Percentiles rank a stretch among this genome's conserved stretches.
Evolutionary conservation across 2,797 vertebrate genomes (phyloP).

Genomic region (Acomys russatus): DNA sequence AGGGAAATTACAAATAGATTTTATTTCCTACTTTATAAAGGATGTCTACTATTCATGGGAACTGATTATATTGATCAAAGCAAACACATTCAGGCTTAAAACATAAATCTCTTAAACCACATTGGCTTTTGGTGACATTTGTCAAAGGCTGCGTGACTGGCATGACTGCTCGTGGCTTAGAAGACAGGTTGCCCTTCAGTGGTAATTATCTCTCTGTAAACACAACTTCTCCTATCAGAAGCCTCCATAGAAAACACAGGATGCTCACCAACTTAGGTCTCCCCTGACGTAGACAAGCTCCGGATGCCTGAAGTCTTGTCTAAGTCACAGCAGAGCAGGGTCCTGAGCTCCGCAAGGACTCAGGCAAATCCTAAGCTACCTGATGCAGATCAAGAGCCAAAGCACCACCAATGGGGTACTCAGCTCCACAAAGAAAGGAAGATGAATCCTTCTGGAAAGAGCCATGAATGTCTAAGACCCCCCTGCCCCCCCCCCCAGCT

Average conservation of each 20-base stretch:
- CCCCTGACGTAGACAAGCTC: background rate
- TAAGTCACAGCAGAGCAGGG: background rate
- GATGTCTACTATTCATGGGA: background rate
- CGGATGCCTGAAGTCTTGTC: background rate
- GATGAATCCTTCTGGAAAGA: background rate
- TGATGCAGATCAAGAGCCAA: background rate
- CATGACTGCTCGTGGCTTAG: background rate
- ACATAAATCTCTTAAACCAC: background rate
- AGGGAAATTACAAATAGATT: background rate
- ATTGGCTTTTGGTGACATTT: background rate
- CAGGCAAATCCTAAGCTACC: background rate
- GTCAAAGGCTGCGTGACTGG: background rate
- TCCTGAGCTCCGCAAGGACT: background rate
- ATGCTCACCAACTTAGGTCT: background rate
- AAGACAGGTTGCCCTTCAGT: background rate
- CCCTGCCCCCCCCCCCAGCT: background rate
- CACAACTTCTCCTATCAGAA: background rate
- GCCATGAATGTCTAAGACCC: slow-evolving; percentile 17
- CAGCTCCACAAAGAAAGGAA: background rate
- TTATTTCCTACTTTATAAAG: slow-evolving; percentile 46
- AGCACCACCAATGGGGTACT: background rate
- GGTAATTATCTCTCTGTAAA: background rate
- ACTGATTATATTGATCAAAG: slow-evolving; percentile 15
- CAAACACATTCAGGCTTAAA: slow-evolving; percentile 28
- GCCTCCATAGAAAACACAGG: background rate